phyloP scores from a whole-genome alignment of 2,797 vertebrate genomes.

The Corythornis leucogaster region DNA sequence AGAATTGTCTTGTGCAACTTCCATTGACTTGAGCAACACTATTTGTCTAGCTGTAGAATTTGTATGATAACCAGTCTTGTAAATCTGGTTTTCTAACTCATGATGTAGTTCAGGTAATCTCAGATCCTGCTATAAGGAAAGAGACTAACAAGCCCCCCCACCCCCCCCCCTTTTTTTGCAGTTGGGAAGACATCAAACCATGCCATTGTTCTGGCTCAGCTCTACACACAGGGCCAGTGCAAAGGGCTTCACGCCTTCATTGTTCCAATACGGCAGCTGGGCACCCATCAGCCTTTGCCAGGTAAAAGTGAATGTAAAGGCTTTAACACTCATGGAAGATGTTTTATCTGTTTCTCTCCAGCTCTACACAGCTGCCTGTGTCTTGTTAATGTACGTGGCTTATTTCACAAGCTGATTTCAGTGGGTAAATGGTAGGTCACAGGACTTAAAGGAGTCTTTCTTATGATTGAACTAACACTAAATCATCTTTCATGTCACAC shows the following conservation, averaged over 20 bases:
- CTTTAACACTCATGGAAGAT: neutral
- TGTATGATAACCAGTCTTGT: neutral
- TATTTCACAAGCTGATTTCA: neutral
- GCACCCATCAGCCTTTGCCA: constrained; percentile 91
- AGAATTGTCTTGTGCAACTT: neutral
- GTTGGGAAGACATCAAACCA: constrained; percentile 98
- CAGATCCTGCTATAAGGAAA: neutral
- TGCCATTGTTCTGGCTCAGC: constrained; percentile 94
- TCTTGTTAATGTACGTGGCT: neutral
- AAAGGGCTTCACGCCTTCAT: constrained; percentile 95
- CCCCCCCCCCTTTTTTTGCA: constrained; percentile 43
- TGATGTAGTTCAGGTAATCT: neutral
- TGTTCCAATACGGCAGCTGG: constrained; percentile 90
- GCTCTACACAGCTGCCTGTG: neutral
- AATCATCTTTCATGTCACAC: neutral
- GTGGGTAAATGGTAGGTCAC: neutral
- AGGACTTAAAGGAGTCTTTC: neutral
- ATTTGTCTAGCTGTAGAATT: neutral
- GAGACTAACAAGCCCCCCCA: neutral
- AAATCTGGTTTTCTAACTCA: neutral
- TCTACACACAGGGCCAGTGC: constrained; percentile 89
- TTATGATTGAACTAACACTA: neutral
- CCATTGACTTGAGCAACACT: neutral
- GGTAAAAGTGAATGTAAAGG: constrained; percentile 76
- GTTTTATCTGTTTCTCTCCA: neutral